These are phyloP conservation scores for Zaprionus lineosus DNA, from an alignment of 2,888 invertebrate species.

Conservation along the genomic window DNA sequence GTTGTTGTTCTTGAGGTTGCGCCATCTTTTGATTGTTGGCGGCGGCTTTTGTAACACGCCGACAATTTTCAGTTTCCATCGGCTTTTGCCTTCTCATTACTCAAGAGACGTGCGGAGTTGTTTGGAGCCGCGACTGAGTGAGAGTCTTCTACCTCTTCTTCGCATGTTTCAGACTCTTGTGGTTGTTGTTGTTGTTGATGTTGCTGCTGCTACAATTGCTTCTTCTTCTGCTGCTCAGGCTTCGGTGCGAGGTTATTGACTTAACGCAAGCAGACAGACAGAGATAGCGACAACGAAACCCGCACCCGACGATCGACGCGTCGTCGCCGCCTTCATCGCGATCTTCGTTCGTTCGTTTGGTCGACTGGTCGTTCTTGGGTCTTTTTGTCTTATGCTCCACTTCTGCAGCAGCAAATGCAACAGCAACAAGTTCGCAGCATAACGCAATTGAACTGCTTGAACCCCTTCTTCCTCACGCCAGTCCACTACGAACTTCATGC, in stretches of 20 bases:
- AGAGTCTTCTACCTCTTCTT: slow-evolving; percentile 35
- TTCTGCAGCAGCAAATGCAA: slow-evolving; percentile 22
- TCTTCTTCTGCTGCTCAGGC: slow-evolving; percentile 14
- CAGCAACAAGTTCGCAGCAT: slow-evolving; percentile 40
- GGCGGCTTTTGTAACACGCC: slow-evolving; percentile 59
- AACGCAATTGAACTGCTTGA: not conserved
- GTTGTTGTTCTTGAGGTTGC: slow-evolving; percentile 19
- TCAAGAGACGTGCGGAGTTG: slow-evolving; percentile 26
- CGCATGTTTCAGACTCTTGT: slow-evolving; percentile 31
- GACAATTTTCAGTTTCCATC: slow-evolving; percentile 65
- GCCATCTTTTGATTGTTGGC: slow-evolving; percentile 56
- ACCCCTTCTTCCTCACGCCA: not conserved
- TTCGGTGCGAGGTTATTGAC: slow-evolving; percentile 55
- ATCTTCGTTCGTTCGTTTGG: slow-evolving; percentile 44
- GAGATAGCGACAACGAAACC: slow-evolving; percentile 19
- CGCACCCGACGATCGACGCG: slow-evolving; percentile 25
- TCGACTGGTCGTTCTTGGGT: slow-evolving; percentile 16
- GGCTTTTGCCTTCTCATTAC: slow-evolving; percentile 57
- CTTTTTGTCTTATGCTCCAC: slow-evolving; percentile 34
- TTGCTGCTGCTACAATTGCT: slow-evolving; percentile 1
- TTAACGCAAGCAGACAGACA: slow-evolving; percentile 40
- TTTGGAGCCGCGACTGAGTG: slow-evolving; percentile 19
- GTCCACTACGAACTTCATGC: too few relatives aligned
- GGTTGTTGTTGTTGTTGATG: slow-evolving; percentile 9
- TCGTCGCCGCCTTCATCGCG: slow-evolving; percentile 37